A percentile compares a stretch with the other conserved stretches of the same genome.
Evolutionary conservation across 2,113 vertebrate genomes (phyloP).

Genomic region (Tapirus terrestris): DNA sequence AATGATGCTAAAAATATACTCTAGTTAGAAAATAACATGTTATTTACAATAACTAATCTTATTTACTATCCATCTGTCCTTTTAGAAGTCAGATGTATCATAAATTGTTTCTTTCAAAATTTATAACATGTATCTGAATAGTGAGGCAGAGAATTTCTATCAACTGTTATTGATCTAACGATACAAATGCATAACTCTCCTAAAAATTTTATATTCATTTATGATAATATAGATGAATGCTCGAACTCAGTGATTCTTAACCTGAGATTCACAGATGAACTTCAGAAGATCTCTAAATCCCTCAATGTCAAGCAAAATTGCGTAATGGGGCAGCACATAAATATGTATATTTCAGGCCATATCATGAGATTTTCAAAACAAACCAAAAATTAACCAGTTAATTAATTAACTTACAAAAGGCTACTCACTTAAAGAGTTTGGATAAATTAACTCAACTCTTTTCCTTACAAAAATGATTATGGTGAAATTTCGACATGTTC

Average conservation of each 20-base stretch:
- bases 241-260: neutral
- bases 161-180: neutral
- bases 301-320: neutral
- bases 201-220: neutral
- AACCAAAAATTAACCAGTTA: neutral
- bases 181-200: neutral
- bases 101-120: neutral
- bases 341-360: neutral
- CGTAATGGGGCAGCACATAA: neutral
- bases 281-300: neutral
- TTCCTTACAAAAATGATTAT: neutral
- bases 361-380: neutral
- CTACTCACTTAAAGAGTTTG: neutral
- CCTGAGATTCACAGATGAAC: neutral
- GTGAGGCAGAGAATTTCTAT: neutral
- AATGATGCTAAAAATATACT: neutral
- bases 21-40: neutral
- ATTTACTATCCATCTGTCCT: neutral
- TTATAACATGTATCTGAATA: neutral
- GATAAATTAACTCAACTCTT: neutral
- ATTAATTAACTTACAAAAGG: too few species aligned
- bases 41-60: neutral
- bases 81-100: neutral
- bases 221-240: neutral
- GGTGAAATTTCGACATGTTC: constrained; percentile 10